phyloP scores from a whole-genome alignment of 2,113 vertebrate species.

The Ranitomeya imitator region DNA sequence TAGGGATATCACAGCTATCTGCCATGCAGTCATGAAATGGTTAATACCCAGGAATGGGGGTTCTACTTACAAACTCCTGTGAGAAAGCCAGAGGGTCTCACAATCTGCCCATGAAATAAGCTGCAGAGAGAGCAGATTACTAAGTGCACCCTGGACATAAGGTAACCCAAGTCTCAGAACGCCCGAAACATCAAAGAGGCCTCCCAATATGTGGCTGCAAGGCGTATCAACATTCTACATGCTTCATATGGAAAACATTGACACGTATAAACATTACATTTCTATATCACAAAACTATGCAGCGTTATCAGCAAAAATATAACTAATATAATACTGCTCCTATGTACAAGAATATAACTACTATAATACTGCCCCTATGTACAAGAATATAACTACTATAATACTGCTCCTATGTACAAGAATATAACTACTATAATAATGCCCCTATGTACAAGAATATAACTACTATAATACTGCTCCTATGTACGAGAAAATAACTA shows the following conservation, averaged over 20 bases:
- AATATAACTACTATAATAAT: slow-evolving; percentile 3
- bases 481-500: slow-evolving; percentile 5
- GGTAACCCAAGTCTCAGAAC: background rate
- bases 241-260: too few species aligned
- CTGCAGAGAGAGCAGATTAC: background rate
- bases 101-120: background rate
- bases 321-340: background rate
- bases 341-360: too few species aligned
- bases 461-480: slow-evolving; percentile 4
- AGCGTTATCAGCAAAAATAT: background rate
- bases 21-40: background rate
- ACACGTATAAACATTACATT: too few species aligned
- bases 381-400: slow-evolving; percentile 6
- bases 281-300: too few species aligned
- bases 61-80: background rate
- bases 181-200: background rate
- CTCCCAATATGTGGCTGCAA: too few species aligned
- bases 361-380: background rate
- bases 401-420: background rate
- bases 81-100: background rate
- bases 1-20: background rate
- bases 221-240: too few species aligned
- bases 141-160: background rate
- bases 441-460: background rate
- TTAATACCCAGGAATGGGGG: background rate